A percentile compares a stretch with the other conserved stretches of the same genome.
phyloP scores from a whole-genome alignment of 2,888 invertebrate genomes.

The Melipona beecheii region DNA sequence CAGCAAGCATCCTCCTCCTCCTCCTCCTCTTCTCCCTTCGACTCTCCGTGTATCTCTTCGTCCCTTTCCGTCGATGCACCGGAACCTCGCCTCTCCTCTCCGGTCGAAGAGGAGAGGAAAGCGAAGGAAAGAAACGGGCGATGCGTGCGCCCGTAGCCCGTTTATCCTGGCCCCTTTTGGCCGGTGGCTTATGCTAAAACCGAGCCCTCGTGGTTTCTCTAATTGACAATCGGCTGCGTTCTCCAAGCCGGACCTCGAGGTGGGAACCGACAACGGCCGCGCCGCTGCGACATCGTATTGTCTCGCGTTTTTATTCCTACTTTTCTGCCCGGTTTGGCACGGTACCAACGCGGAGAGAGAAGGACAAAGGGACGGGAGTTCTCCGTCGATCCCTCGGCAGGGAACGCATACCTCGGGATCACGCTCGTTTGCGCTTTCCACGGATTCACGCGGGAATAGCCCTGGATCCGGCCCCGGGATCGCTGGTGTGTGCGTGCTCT shows the following conservation, averaged over 20 bases:
- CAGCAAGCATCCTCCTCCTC: too few species aligned
- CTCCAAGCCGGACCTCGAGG: slow-evolving; percentile 68
- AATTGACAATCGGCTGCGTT: slow-evolving; percentile 81
- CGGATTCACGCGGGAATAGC: slow-evolving; percentile 50
- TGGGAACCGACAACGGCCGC: slow-evolving; percentile 82
- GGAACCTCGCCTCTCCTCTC: neutral
- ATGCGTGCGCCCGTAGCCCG: slow-evolving; percentile 31
- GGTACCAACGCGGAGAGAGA: neutral
- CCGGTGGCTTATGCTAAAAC: slow-evolving; percentile 77
- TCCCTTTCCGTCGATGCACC: slow-evolving; percentile 1
- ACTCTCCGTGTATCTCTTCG: slow-evolving; percentile 5
- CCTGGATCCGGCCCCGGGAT: slow-evolving; percentile 5
- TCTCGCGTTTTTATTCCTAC: slow-evolving; percentile 80
- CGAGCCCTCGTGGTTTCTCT: slow-evolving; percentile 80
- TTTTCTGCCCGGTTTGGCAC: slow-evolving; percentile 30
- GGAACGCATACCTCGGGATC: slow-evolving; percentile 45
- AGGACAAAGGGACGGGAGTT: neutral
- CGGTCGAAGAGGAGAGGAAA: neutral
- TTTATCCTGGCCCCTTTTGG: slow-evolving; percentile 35
- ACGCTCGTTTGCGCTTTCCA: slow-evolving; percentile 61
- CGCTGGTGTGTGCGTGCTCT: slow-evolving; percentile 48
- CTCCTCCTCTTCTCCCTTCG: slow-evolving; percentile 52
- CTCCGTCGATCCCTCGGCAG: slow-evolving; percentile 23
- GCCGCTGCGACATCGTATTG: slow-evolving; percentile 83
- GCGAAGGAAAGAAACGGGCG: slow-evolving; percentile 2